Conservation (phyloP, 1,140 invertebrate species). For the Zaprionus capensis region DNA sequence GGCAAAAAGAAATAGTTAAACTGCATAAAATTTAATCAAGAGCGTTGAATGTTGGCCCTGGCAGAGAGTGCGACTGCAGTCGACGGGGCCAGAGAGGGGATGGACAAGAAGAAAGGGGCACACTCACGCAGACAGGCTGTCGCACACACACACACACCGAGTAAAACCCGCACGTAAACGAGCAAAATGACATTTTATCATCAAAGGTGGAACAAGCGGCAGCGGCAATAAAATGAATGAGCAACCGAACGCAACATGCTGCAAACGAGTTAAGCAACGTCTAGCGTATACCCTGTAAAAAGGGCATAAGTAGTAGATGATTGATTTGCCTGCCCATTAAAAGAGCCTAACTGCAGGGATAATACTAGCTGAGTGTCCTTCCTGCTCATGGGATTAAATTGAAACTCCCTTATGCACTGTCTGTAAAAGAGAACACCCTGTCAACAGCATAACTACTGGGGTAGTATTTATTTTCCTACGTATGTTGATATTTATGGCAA, state of each 20-base stretch:
- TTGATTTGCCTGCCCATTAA: too few species aligned
- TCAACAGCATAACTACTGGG: not conserved
- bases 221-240: conserved; percentile 54
- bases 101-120: conserved; percentile 15
- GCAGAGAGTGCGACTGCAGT: conserved; percentile 45
- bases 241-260: conserved; percentile 37
- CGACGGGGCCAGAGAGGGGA: not conserved
- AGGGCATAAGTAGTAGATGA: not conserved
- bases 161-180: conserved; percentile 70
- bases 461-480: not conserved
- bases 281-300: not conserved
- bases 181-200: conserved; percentile 83
- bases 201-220: conserved; percentile 71
- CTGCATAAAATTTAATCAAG: conserved; percentile 83
- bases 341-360: too few species aligned
- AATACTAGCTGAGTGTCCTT: too few species aligned
- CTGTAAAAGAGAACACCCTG: too few species aligned
- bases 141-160: not conserved
- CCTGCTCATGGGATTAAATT: too few species aligned
- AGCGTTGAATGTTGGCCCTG: conserved; percentile 80
- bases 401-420: too few species aligned
- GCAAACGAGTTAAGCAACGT: not conserved
- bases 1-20: conserved; percentile 73
- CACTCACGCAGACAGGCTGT: conserved; percentile 3
- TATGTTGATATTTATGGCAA: not conserved